Evolutionary conservation across 1,140 invertebrate species (phyloP), one percentile per base, ranked within the genome.

Genomic region (Episyrphus balteatus): DNA sequence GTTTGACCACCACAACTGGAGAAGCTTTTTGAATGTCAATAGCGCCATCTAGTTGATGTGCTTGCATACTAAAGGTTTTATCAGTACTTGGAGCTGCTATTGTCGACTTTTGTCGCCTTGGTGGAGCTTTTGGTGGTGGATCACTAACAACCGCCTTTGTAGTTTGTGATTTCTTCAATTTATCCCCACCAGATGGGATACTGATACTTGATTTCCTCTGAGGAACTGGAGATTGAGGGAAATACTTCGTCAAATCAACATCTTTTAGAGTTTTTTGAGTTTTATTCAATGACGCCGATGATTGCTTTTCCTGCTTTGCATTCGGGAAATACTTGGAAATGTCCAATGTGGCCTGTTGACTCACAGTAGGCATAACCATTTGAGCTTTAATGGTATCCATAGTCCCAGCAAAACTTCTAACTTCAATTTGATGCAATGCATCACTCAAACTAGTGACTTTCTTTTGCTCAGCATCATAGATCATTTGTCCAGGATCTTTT

Each of bases 291-390:
- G 55, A 58, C 15, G 41, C 51, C 0, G 60, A n/a, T 19, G 47
- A 41, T 31, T 51, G 53, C 44, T 63, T 67, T 37, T 62, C 56
- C 14, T 51, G 51, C 48, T 68, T 65, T 34, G 62, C 62, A 43
- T 65, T 61, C 19, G 65, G 65, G 53, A 68, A 68, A 38, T 68
- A 68, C 46, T 68, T 68, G 18, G 66, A 60, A 1, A 68, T 46
- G 54, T 68, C 60, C 10, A 64, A 58, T 21, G 56, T 48, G 7
- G 55, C 47, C 49, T 63, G 54, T 13, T 59, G 39, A 46, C 55
- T 58, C 1, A 66, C 52, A 13, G 66, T 69, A 9, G 67, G 65
- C 42, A 49, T 56, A 0, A 54, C 52, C 39, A 69, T 48, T 47
- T 68, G 62, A 0, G 59, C 55, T 33, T 66, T 59, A 0, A 69